A percentile compares a stretch with the other conserved stretches of the same genome.
Conservation (phyloP, 2,888 invertebrate genomes). For the Conchocele bisecta region DNA sequence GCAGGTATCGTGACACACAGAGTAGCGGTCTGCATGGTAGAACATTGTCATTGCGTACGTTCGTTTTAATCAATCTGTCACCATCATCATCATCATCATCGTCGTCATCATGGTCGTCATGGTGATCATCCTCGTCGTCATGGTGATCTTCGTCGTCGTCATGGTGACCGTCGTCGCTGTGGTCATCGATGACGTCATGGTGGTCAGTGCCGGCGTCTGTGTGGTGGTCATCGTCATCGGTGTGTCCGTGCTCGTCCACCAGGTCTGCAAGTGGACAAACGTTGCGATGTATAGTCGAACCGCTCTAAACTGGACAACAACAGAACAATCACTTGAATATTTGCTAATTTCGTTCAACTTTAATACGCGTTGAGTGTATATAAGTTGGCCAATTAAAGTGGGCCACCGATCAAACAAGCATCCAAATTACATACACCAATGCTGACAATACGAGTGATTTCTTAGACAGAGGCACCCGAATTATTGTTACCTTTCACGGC, state of each 20-base stretch:
- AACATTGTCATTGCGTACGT: no score
- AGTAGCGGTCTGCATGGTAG: no score
- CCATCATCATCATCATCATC: constrained; percentile 50
- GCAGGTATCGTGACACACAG: no score
- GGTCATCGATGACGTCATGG: constrained; percentile 16
- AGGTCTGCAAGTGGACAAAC: constrained; percentile 19
- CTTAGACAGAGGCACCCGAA: no score
- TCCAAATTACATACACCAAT: no score
- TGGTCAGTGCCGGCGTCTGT: constrained; percentile 35
- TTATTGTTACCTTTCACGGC: no score
- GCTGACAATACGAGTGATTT: no score
- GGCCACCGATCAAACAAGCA: no score
- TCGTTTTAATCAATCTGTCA: constrained; percentile 38
- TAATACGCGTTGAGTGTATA: neutral
- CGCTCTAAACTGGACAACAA: no score
- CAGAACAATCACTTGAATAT: no score
- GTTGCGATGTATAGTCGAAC: no score
- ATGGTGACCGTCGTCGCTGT: constrained; percentile 3
- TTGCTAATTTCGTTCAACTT: neutral
- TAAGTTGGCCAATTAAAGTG: no score
- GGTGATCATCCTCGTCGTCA: constrained; percentile 18
- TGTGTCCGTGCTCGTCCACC: constrained; percentile 15
- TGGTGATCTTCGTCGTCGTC: constrained; percentile 33
- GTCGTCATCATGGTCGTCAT: constrained; percentile 28
- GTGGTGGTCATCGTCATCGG: constrained; percentile 2